Evolutionary conservation across 23 tunicate genomes (phyloP).

Genomic region (Trididemnum nubilum): DNA sequence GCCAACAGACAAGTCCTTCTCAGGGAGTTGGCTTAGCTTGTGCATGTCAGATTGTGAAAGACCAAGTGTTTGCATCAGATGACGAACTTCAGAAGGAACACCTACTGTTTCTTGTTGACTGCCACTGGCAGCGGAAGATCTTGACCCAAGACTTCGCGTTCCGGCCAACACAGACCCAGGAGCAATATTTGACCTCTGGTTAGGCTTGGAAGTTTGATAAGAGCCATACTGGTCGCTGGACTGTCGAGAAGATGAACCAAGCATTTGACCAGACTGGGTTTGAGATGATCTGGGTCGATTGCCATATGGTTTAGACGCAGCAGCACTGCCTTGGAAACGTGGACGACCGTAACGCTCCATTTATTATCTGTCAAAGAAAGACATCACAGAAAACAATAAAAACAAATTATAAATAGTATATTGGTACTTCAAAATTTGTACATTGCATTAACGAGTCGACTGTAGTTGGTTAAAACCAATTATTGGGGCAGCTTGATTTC

Average conservation of each 20-base stretch:
- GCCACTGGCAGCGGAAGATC: not conserved
- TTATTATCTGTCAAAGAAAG: slow-evolving; percentile 34
- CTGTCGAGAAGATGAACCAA: slow-evolving; percentile 16
- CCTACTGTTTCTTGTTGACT: not conserved
- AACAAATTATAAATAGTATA: not conserved
- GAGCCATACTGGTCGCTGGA: slow-evolving; percentile 17
- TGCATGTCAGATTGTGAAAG: slow-evolving; percentile 70
- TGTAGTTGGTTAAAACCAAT: too few species aligned
- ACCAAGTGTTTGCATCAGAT: slow-evolving; percentile 53
- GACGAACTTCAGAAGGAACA: slow-evolving; percentile 48
- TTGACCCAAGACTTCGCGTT: not conserved
- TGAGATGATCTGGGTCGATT: slow-evolving; percentile 2
- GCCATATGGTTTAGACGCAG: slow-evolving; percentile 28
- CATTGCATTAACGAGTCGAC: too few species aligned
- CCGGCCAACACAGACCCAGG: slow-evolving; percentile 9
- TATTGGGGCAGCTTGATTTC: too few species aligned
- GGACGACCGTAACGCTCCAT: slow-evolving; percentile 63
- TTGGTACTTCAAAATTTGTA: too few species aligned
- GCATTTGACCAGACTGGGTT: not conserved
- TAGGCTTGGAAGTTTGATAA: not conserved
- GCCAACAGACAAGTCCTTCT: slow-evolving; percentile 38
- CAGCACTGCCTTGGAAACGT: slow-evolving; percentile 28
- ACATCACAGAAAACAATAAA: not conserved
- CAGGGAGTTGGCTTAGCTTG: slow-evolving; percentile 70
- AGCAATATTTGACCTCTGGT: not conserved